phyloP scores from a whole-genome alignment of 2,797 vertebrate genomes.

The Hephaestus fuliginosus region DNA sequence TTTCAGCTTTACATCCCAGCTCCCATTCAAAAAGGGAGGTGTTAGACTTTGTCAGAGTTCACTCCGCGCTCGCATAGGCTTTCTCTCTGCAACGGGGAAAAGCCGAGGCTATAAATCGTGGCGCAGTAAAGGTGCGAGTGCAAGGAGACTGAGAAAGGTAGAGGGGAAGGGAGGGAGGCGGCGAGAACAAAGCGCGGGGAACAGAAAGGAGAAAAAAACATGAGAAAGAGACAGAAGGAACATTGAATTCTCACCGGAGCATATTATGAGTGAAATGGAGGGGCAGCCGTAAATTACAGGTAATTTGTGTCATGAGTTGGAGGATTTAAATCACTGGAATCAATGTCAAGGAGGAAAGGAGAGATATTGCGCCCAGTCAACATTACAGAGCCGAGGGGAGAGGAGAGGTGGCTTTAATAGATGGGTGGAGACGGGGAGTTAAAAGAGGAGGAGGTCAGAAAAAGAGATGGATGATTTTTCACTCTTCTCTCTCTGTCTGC shows the following conservation, averaged over 20 bases:
- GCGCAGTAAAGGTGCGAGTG: conserved; percentile 57
- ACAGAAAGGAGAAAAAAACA: conserved; percentile 34
- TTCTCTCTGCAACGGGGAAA: conserved; percentile 55
- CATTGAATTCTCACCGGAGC: conserved; percentile 78
- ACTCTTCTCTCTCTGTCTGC: conserved; percentile 41
- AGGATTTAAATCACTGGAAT: conserved; percentile 79
- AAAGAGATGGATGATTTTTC: conserved; percentile 58
- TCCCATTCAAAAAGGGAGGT: conserved; percentile 54
- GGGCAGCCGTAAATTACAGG: conserved; percentile 76
- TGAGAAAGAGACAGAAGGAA: conserved; percentile 53
- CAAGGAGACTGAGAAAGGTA: conserved; percentile 28
- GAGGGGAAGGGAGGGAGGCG: neutral
- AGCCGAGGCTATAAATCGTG: conserved; percentile 68
- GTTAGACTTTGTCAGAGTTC: conserved; percentile 53
- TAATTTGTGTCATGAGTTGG: conserved; percentile 78
- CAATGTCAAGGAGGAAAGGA: conserved; percentile 74
- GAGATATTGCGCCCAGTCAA: conserved; percentile 61
- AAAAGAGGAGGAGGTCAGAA: conserved; percentile 62
- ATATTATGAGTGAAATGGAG: conserved; percentile 76
- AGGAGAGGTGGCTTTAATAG: conserved; percentile 49
- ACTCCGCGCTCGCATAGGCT: conserved; percentile 54
- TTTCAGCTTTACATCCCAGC: conserved; percentile 59
- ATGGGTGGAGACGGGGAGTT: conserved; percentile 57
- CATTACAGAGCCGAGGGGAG: conserved; percentile 53
- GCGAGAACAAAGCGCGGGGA: conserved; percentile 63